A percentile compares a stretch with the other conserved stretches of the same genome.
Evolutionary conservation across 2,797 vertebrate genomes (phyloP).

Genomic region (Steatocranus sp.): DNA sequence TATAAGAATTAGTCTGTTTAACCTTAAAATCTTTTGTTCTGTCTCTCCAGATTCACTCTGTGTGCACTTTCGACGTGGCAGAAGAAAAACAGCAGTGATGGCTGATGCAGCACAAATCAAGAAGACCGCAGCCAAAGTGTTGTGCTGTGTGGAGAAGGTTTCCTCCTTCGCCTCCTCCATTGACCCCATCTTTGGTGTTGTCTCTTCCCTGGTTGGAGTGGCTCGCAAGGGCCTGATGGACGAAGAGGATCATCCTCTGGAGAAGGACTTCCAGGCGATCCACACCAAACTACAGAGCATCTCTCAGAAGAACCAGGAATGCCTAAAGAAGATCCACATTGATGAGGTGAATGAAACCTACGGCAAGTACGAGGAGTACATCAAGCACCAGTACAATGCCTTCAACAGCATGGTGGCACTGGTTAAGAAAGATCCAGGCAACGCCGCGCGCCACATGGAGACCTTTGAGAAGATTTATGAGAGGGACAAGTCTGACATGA

Average conservation of each 20-base stretch:
- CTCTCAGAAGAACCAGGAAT: constrained; percentile 71
- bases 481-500: constrained; percentile 61
- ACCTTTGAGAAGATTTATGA: constrained; percentile 68
- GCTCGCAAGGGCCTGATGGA: constrained; percentile 68
- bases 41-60: not conserved
- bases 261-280: constrained; percentile 70
- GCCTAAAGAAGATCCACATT: constrained; percentile 68
- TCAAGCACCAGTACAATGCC: constrained; percentile 77
- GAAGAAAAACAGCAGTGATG: constrained; percentile 55
- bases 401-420: constrained; percentile 70
- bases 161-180: constrained; percentile 77
- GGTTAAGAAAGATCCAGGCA: constrained; percentile 65
- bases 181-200: constrained; percentile 77
- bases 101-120: constrained; percentile 65
- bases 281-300: constrained; percentile 70
- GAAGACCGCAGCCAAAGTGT: constrained; percentile 60
- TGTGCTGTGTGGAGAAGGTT: constrained; percentile 73
- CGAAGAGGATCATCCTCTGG: constrained; percentile 57
- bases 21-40: not conserved
- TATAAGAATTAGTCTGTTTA: not conserved
- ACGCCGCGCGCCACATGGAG: constrained; percentile 42
- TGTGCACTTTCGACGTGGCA: not conserved
- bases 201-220: constrained; percentile 73
- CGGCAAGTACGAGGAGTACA: constrained; percentile 74
- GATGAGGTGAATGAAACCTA: constrained; percentile 75